phyloP scores from a whole-genome alignment of 2,888 invertebrate species.

The Xestia rhomboidea region DNA sequence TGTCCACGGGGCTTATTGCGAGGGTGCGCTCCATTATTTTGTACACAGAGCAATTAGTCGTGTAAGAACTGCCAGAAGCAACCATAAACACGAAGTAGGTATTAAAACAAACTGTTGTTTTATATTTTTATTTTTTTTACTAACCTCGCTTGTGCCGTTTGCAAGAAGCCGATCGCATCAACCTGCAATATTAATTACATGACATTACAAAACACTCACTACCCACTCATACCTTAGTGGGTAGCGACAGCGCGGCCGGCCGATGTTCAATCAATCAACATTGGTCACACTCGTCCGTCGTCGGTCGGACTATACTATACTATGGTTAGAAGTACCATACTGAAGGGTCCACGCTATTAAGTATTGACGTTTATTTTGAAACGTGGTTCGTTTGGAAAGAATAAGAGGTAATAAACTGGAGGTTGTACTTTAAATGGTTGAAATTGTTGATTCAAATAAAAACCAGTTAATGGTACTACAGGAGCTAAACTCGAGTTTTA shows the following conservation, averaged over 20 bases:
- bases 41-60: too few species aligned
- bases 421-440: background rate
- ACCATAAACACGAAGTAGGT: too few species aligned
- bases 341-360: constrained; percentile 36
- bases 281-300: constrained; percentile 76
- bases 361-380: constrained; percentile 30
- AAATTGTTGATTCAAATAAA: background rate
- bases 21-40: too few species aligned
- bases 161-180: constrained; percentile 8
- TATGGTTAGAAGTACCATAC: constrained; percentile 7
- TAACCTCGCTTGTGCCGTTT: too few species aligned
- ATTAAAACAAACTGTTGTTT: too few species aligned
- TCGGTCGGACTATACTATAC: constrained; percentile 13
- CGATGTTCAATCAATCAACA: constrained; percentile 78
- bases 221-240: constrained; percentile 10
- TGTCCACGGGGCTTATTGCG: too few species aligned
- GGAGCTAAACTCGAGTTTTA: too few species aligned
- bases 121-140: too few species aligned
- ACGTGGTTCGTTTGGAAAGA: constrained; percentile 17
- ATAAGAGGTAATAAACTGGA: background rate
- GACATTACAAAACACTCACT: constrained; percentile 17
- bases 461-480: too few species aligned
- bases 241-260: constrained; percentile 24
- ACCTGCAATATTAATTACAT: constrained; percentile 25
- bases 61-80: too few species aligned